Base-by-base conservation (phyloP, 2,888 invertebrate species). In the Entomobrya proxima region DNA sequence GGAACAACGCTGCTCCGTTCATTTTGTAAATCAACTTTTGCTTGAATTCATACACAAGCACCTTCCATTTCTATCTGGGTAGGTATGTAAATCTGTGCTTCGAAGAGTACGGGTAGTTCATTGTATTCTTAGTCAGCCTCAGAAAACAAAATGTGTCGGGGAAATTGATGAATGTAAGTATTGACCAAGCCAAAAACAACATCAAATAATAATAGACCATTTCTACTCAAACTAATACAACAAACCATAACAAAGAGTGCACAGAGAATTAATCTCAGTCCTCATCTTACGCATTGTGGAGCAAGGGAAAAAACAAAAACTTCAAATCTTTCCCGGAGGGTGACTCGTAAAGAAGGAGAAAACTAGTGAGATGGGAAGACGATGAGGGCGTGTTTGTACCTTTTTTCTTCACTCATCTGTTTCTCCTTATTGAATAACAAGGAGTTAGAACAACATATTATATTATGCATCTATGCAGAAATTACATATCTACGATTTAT, bases 291-390 rank as follows among this genome's bases (percentile, higher is more conserved):
- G 61, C 61, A 72, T 79, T 79, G 72, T 85, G 74, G 79, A 74
- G 61, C 77, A 79, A 74, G 79, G 79, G 72, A 85, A 85, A 85
- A 81, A 80, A 85, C 72, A 85, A 85, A 85, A 81, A 80, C 64
- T 79, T 64, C 84, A 84, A 87, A 87, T 86, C 88, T 87, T 87
- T 87, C 86, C 88, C 87, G 87, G 87, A 87, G 88, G 88, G 88
- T 87, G 86, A 81, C 88, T 86, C 86, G 86, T 87, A 88, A 87
- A 88, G 85, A 86, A 84, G 47, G 77, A 75, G 86, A 84, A 88
- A 88, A 86, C 76, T 85, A 85, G 79, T 72, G 85, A 79, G 85
- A 85, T 74, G 50, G 52, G 85, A 85, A 64, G 64, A 80, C 30
- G 64, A 64, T 67, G 86, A 87, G 88, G 88, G 88, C 85, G 88